These are phyloP conservation scores for Nannoperca obscura DNA, from an alignment of 2,797 vertebrate species.

Conservation along the genomic window DNA sequence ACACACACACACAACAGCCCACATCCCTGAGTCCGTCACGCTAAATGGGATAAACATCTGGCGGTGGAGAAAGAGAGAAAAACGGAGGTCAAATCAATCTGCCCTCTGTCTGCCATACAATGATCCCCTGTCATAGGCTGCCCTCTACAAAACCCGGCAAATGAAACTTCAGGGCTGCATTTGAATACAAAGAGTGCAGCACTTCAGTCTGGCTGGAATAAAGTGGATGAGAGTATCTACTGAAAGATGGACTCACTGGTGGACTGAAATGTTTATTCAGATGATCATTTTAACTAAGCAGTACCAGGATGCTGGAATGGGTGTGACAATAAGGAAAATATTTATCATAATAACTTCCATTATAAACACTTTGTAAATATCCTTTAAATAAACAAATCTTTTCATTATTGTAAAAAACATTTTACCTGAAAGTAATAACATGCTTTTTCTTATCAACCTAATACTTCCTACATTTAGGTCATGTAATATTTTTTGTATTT, in stretches of 20 bases:
- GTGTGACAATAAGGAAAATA: not conserved
- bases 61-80: constrained; percentile 48
- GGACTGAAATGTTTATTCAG: constrained; percentile 12
- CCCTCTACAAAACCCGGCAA: constrained; percentile 59
- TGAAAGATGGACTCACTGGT: constrained; percentile 37
- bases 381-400: not conserved
- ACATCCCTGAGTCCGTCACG: constrained; percentile 56
- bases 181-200: constrained; percentile 64
- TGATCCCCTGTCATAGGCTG: constrained; percentile 73
- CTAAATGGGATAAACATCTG: constrained; percentile 77
- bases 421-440: not conserved
- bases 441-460: not conserved
- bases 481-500: not conserved
- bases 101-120: constrained; percentile 70
- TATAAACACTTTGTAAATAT: not conserved
- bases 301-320: not conserved
- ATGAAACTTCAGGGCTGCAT: constrained; percentile 63
- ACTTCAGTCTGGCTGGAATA: constrained; percentile 18
- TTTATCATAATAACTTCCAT: not conserved
- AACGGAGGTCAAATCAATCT: constrained; percentile 78
- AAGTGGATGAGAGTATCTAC: constrained; percentile 2
- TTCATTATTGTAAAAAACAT: not conserved
- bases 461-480: not conserved
- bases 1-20: constrained; percentile 19
- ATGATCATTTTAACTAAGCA: constrained; percentile 4